Evolutionary conservation across 2,888 invertebrate species (phyloP).

Genomic region (Hipparchia sbordonii): DNA sequence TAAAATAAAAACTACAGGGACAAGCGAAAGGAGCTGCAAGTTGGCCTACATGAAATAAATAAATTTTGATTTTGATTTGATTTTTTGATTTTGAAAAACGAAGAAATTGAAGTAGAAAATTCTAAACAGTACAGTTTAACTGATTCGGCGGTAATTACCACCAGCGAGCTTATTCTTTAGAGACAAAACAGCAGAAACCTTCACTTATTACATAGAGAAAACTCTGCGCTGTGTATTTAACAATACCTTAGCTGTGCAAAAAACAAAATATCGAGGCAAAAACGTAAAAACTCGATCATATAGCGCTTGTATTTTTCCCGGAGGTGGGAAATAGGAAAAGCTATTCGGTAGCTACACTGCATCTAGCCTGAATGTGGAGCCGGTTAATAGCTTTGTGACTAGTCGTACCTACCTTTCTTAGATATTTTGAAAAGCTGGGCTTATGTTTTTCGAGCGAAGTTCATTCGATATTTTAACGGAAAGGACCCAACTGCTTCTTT

Average conservation of each 20-base stretch:
- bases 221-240: not conserved
- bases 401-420: not conserved
- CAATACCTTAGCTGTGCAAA: slow-evolving; percentile 6
- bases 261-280: slow-evolving; percentile 5
- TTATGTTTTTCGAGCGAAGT: no score
- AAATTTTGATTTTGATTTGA: no score
- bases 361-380: not conserved
- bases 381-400: slow-evolving; percentile 3
- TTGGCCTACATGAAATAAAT: no score
- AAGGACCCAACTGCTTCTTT: no score
- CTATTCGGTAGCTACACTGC: slow-evolving; percentile 10
- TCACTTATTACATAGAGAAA: slow-evolving; percentile 1
- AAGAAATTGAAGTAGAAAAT: no score
- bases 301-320: slow-evolving; percentile 12
- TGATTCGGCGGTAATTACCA: not conserved
- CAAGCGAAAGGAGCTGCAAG: no score
- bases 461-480: no score
- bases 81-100: no score
- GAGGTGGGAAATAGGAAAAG: slow-evolving; percentile 12
- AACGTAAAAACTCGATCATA: slow-evolving; percentile 14
- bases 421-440: not conserved
- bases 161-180: not conserved
- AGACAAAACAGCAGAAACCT: not conserved
- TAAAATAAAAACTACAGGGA: no score
- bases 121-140: not conserved